Evolutionary conservation across 1,140 invertebrate species (phyloP), one percentile per base, ranked within the genome.

Genomic region (Halotydeus destructor): DNA sequence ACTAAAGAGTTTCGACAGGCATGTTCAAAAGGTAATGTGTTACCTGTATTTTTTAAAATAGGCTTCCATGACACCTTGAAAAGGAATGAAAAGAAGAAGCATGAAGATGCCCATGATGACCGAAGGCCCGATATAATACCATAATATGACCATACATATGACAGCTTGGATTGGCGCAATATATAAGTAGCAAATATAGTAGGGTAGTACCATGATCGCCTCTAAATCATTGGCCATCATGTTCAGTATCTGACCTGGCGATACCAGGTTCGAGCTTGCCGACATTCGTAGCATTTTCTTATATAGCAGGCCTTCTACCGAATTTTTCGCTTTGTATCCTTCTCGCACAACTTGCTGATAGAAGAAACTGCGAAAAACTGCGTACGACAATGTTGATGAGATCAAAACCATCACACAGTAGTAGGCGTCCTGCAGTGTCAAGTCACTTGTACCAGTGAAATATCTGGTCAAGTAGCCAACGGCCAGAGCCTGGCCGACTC

Each of bases 201-300:
- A 9, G n/a, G 22, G 54, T 32, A 49, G 12, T 12, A 4, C 55
- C 54, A 38, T 39, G 37, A 22, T 49, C 41, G 44, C 35, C 36
- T 60, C 62, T 2, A 68, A 63, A 52, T 93, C 85, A 58, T 89
- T 93, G 8, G 82, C 84, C 46, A 94, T 66, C 4, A 93, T 64
- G 60, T 91, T 94, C 11, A 91, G 76, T 55, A 91, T 75, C 63
- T 93, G 76, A 8, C 85, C 84, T 27, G 71, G 69, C 3, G 79
- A 78, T 3, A 77, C 79, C 52, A 77, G 67, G 16, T 70, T 70
- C 24, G 85, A 57, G 6, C 78, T 72, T 2, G 66, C 70, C 47
- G 60, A 59, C 45, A 58, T 64, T 16, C 67, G 47, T 30, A 57
- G 52, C 38, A 68, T 49, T 5, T 34, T 69, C 50, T 76, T n/a